phyloP scores from a whole-genome alignment of 2,888 invertebrate species.

The Crossocerus cetratus region DNA sequence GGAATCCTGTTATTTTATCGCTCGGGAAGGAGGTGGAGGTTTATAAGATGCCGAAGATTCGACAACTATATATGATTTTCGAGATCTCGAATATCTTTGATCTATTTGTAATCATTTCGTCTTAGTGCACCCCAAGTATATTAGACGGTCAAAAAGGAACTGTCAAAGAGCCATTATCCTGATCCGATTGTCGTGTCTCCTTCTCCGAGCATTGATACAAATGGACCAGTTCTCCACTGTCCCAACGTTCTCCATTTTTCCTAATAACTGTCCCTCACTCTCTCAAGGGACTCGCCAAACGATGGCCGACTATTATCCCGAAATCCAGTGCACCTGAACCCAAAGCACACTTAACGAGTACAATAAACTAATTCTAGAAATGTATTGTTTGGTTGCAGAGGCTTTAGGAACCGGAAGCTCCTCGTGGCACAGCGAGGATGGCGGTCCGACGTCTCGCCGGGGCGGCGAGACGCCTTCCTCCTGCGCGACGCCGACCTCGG shows the following conservation, averaged over 20 bases:
- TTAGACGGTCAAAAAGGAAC: too few relatives aligned
- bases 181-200: background rate
- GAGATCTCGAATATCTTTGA: background rate
- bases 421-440: conserved; percentile 83
- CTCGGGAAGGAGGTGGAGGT: too few relatives aligned
- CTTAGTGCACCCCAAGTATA: too few relatives aligned
- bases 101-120: background rate
- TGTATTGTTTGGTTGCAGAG: conserved; percentile 77
- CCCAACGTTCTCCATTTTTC: conserved; percentile 4
- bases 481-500: conserved; percentile 83
- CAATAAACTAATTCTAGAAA: too few relatives aligned
- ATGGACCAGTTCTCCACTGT: background rate
- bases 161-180: background rate
- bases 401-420: conserved; percentile 84
- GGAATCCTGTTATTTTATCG: too few relatives aligned
- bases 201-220: conserved; percentile 13
- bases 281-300: too few relatives aligned
- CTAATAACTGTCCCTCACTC: too few relatives aligned
- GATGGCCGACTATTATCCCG: too few relatives aligned
- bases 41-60: too few relatives aligned
- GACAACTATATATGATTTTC: too few relatives aligned
- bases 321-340: too few relatives aligned
- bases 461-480: conserved; percentile 80
- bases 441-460: conserved; percentile 78
- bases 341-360: too few relatives aligned